phyloP scores from a whole-genome alignment of 2,888 invertebrate species.

The Lithophane socia region DNA sequence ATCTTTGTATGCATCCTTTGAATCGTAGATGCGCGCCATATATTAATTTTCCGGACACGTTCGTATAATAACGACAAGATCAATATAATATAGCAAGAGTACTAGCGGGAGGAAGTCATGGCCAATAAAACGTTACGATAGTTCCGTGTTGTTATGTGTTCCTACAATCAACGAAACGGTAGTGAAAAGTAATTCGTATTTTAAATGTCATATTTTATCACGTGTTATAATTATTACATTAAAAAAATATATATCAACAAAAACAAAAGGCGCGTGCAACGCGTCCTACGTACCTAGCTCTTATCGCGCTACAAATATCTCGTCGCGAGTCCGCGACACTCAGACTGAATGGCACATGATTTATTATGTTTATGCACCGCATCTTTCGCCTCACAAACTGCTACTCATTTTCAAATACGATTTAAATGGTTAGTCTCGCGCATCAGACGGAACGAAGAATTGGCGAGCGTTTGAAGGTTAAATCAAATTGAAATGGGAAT shows the following conservation, averaged over 20 bases:
- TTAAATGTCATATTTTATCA: neutral
- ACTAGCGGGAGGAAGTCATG: constrained; percentile 69
- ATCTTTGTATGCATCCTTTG: constrained; percentile 47
- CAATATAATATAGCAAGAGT: constrained; percentile 64
- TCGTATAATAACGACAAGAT: constrained; percentile 70
- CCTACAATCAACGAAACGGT: constrained; percentile 32
- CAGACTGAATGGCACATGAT: constrained; percentile 77
- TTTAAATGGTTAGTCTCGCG: constrained; percentile 78
- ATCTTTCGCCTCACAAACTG: constrained; percentile 68
- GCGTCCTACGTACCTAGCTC: constrained; percentile 44
- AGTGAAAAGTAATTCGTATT: constrained; percentile 1
- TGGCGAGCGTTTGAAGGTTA: constrained; percentile 86
- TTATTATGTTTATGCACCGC: constrained; percentile 80
- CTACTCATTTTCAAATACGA: constrained; percentile 74
- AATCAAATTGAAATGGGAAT: constrained; percentile 76
- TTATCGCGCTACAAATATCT: constrained; percentile 76
- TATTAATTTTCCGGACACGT: constrained; percentile 75
- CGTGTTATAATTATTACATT: neutral
- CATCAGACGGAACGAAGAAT: constrained; percentile 76
- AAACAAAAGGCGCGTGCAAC: constrained; percentile 42
- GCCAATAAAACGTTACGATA: constrained; percentile 71
- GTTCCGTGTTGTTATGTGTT: constrained; percentile 61
- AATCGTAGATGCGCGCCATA: constrained; percentile 37
- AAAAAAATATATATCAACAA: constrained; percentile 29
- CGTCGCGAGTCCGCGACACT: constrained; percentile 68